Conservation (phyloP, 2,113 vertebrate species). For the Oxyura jamaicensis region DNA sequence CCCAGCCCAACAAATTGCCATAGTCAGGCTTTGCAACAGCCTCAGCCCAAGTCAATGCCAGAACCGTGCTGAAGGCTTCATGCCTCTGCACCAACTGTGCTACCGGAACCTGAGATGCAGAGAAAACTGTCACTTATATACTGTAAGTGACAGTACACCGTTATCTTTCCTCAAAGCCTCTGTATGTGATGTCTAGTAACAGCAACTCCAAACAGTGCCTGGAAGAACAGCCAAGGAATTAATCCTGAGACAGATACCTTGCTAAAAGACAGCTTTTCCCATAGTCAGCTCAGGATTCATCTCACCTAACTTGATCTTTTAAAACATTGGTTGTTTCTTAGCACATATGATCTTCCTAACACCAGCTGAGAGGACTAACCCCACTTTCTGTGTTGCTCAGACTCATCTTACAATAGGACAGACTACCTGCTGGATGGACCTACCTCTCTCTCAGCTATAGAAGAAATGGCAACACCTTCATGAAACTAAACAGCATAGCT, state of each 20-base stretch:
- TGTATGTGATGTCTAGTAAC: accelerated
- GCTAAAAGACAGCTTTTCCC: background rate
- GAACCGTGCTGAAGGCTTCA: background rate
- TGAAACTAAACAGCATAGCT: background rate
- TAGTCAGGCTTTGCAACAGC: background rate
- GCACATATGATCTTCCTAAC: accelerated
- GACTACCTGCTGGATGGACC: background rate
- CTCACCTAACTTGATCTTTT: background rate
- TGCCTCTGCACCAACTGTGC: background rate
- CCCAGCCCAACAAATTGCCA: background rate
- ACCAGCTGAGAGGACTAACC: background rate
- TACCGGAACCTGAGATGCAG: background rate
- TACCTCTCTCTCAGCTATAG: background rate
- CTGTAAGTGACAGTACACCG: background rate
- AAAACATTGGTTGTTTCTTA: background rate
- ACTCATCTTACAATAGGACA: background rate
- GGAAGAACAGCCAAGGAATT: background rate
- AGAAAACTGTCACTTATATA: accelerated
- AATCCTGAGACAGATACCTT: background rate
- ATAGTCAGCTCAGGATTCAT: background rate
- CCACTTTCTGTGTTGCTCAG: background rate
- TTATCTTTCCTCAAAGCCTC: background rate
- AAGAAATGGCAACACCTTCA: background rate
- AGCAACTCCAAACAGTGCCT: background rate
- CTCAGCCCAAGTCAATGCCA: background rate